These are phyloP conservation scores for Brachionus rubens DNA, from an alignment of 1,140 invertebrate species.

Conservation along the genomic window DNA sequence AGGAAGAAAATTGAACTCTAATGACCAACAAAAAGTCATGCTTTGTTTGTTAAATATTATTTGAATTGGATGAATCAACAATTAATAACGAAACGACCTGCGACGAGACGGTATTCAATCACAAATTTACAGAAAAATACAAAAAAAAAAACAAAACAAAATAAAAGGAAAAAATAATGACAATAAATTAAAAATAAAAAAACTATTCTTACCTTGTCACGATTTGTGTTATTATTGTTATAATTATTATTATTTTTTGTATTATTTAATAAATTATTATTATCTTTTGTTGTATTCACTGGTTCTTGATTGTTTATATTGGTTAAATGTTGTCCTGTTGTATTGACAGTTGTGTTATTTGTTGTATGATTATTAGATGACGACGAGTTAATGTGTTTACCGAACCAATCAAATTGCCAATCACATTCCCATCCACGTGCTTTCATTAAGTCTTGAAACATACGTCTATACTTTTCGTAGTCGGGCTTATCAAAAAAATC, in stretches of 20 bases:
- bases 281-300: slow-evolving; percentile 31
- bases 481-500: slow-evolving; percentile 99
- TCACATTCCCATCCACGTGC: slow-evolving; percentile 86
- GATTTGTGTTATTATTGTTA: background rate
- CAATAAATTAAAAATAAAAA: background rate
- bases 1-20: no score
- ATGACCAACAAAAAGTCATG: no score
- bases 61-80: no score
- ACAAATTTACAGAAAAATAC: no score
- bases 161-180: no score
- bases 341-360: slow-evolving; percentile 28
- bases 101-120: background rate
- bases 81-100: background rate
- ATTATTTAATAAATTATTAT: slow-evolving; percentile 12
- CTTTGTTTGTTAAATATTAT: no score
- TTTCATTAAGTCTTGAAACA: slow-evolving; percentile 91
- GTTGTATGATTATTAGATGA: background rate
- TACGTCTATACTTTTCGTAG: slow-evolving; percentile 92
- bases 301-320: slow-evolving; percentile 14
- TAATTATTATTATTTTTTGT: slow-evolving; percentile 34
- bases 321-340: background rate
- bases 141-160: no score
- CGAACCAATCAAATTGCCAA: slow-evolving; percentile 88
- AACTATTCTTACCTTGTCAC: slow-evolving; percentile 10
- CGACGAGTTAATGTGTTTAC: slow-evolving; percentile 41